A percentile compares a stretch with the other conserved stretches of the same genome.
These are phyloP conservation scores for Poeciliopsis gracilis DNA, from an alignment of 2,797 vertebrate genomes.

Conservation along the genomic window DNA sequence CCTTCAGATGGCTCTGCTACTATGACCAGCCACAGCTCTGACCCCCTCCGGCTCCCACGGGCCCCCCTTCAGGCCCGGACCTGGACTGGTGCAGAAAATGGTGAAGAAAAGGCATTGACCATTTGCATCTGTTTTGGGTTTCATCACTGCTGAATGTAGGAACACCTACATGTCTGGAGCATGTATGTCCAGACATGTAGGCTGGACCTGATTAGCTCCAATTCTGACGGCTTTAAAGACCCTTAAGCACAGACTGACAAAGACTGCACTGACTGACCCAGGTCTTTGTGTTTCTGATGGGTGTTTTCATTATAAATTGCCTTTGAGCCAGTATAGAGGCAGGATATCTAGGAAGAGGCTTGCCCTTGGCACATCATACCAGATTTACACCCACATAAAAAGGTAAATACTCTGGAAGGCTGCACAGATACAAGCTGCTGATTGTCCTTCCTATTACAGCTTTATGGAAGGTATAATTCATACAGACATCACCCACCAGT, in stretches of 20 bases:
- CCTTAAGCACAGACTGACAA: not conserved
- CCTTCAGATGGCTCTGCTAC: not conserved
- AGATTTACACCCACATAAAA: constrained; percentile 82
- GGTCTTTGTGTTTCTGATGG: constrained; percentile 12
- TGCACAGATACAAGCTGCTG: constrained; percentile 77
- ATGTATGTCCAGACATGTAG: no score
- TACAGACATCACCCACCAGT: constrained; percentile 57
- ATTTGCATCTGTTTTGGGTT: not conserved
- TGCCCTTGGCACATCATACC: constrained; percentile 71
- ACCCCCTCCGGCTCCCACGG: no score
- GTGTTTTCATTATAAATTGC: constrained; percentile 5
- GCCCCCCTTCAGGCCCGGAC: not conserved
- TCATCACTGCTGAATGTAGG: not conserved
- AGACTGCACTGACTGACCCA: not conserved
- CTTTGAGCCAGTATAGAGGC: constrained; percentile 23
- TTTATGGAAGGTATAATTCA: constrained; percentile 81
- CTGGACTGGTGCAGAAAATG: not conserved
- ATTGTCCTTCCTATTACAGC: constrained; percentile 80
- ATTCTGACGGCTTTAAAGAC: no score
- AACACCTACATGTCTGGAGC: not conserved
- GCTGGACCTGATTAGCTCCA: no score
- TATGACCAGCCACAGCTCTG: not conserved
- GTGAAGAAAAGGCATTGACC: not conserved
- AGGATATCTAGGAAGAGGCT: constrained; percentile 52
- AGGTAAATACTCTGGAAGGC: constrained; percentile 78